These are phyloP conservation scores for Eupithecia centaureata DNA, from an alignment of 2,888 invertebrate genomes.

Conservation along the genomic window DNA sequence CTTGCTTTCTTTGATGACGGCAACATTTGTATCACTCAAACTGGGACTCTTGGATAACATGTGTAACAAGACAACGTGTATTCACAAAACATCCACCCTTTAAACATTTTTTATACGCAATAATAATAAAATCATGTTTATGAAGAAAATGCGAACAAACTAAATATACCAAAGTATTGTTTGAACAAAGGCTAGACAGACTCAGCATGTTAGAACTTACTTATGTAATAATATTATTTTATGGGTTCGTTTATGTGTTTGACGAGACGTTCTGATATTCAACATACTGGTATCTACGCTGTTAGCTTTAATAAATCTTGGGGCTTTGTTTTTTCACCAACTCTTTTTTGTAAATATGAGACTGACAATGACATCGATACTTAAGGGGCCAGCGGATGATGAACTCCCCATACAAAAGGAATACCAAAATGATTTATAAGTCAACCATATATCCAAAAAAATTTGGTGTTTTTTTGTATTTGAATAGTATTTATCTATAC, in stretches of 20 bases:
- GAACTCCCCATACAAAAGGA: too few relatives aligned
- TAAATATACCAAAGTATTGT: constrained; percentile 36
- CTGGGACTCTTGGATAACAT: too few relatives aligned
- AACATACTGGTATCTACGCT: constrained; percentile 7
- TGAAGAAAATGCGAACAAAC: background rate
- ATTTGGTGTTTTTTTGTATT: too few relatives aligned
- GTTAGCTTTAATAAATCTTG: constrained; percentile 5
- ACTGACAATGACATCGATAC: background rate
- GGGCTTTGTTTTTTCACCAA: background rate
- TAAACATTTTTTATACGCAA: background rate
- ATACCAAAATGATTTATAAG: too few relatives aligned
- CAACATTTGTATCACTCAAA: too few relatives aligned
- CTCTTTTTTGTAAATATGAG: too few relatives aligned
- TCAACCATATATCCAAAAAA: too few relatives aligned
- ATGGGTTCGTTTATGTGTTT: constrained; percentile 10
- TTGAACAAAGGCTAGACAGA: constrained; percentile 41
- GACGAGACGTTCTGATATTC: constrained; percentile 13
- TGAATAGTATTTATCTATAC: too few relatives aligned
- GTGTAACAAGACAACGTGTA: too few relatives aligned
- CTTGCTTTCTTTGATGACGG: too few relatives aligned
- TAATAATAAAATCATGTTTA: constrained; percentile 5
- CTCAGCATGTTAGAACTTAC: constrained; percentile 16
- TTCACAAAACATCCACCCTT: background rate
- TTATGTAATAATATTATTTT: background rate
- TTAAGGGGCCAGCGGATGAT: too few relatives aligned